Percentiles rank a stretch among this genome's conserved stretches.
These are phyloP conservation scores for Potamilus streckersoni DNA, from an alignment of 1,140 invertebrate genomes.

Conservation along the genomic window DNA sequence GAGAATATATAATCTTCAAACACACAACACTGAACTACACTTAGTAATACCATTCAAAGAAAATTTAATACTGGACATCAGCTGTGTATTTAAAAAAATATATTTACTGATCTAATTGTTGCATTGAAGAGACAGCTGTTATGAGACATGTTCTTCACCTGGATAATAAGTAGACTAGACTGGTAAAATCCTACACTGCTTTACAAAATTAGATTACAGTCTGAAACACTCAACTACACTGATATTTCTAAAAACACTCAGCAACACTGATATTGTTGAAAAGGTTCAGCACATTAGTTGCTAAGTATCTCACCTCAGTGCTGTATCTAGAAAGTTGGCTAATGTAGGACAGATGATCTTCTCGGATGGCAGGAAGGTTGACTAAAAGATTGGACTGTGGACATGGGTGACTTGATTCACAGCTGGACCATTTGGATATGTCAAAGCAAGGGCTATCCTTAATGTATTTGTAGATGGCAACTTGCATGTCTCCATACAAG, in stretches of 20 bases:
- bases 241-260: neutral
- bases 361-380: slow-evolving; percentile 91
- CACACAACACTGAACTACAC: too few species aligned
- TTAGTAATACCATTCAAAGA: too few species aligned
- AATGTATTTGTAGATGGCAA: slow-evolving; percentile 98
- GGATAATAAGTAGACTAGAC: too few species aligned
- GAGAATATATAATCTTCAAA: too few species aligned
- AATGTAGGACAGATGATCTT: slow-evolving; percentile 97
- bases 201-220: too few species aligned
- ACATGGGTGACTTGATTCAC: slow-evolving; percentile 68
- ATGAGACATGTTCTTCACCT: too few species aligned
- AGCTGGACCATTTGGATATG: slow-evolving; percentile 89
- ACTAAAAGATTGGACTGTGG: slow-evolving; percentile 97
- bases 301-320: slow-evolving; percentile 78
- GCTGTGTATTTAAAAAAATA: too few species aligned
- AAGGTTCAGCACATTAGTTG: neutral
- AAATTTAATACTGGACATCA: too few species aligned
- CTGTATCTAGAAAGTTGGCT: slow-evolving; percentile 94
- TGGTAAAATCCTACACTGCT: too few species aligned
- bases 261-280: neutral
- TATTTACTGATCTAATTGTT: too few species aligned
- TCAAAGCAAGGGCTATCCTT: slow-evolving; percentile 96
- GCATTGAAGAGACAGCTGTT: too few species aligned
- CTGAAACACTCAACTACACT: too few species aligned
- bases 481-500: slow-evolving; percentile 99